phyloP scores from a whole-genome alignment of 1,140 invertebrate species.

The Leguminivora glycinivorella region DNA sequence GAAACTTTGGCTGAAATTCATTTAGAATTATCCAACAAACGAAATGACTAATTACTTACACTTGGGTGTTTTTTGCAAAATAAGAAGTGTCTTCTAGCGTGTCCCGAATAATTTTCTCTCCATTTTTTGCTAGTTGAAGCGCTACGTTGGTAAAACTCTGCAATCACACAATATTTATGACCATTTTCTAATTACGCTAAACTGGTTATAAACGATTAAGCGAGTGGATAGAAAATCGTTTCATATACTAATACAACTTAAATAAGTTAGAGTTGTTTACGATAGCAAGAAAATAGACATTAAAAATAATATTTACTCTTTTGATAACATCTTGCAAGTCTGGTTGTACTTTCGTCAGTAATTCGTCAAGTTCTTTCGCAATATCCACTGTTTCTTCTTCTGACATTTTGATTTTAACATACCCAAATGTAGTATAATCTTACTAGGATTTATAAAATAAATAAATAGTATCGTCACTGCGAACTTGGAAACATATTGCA shows the following conservation, averaged over 20 bases:
- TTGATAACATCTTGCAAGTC: conserved; percentile 75
- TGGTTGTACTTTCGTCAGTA: conserved; percentile 68
- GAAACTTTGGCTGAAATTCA: too few relatives aligned
- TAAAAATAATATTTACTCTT: conserved; percentile 60
- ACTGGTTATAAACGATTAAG: conserved; percentile 26
- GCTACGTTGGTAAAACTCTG: conserved; percentile 74
- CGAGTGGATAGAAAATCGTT: conserved; percentile 26
- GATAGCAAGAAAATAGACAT: not conserved
- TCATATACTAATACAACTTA: not conserved
- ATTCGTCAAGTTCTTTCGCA: conserved; percentile 61
- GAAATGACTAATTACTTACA: conserved; percentile 54
- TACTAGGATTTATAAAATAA: conserved; percentile 21
- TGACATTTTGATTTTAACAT: conserved; percentile 55
- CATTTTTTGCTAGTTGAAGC: conserved; percentile 70
- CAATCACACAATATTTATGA: conserved; percentile 36
- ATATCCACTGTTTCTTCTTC: conserved; percentile 67
- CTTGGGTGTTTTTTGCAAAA: conserved; percentile 75
- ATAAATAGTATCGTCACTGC: conserved; percentile 12
- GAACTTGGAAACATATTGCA: conserved; percentile 20
- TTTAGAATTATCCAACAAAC: too few relatives aligned
- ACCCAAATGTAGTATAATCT: conserved; percentile 33
- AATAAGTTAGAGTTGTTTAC: not conserved
- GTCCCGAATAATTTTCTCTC: conserved; percentile 64
- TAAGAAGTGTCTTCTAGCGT: conserved; percentile 68
- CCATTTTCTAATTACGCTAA: not conserved